Conservation (phyloP, 2,797 vertebrate species). For the Xenops minutus region DNA sequence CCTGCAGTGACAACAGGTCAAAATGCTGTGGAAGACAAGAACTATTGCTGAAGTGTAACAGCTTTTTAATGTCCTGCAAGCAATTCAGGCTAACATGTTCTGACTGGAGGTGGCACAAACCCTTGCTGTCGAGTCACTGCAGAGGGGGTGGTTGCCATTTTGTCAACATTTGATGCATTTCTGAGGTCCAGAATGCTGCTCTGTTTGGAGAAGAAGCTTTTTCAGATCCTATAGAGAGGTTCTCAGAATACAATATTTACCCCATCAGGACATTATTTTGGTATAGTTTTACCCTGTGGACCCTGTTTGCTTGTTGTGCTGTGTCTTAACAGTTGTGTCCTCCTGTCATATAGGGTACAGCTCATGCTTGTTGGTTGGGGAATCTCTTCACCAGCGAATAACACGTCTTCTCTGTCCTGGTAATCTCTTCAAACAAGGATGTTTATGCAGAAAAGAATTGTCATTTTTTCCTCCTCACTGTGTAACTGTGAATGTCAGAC, state of each 20-base stretch:
- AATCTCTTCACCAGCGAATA: neutral
- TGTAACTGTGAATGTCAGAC: neutral
- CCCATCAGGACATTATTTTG: neutral
- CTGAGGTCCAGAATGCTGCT: neutral
- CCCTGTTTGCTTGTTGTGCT: neutral
- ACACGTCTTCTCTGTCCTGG: fast-evolving
- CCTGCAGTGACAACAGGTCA: neutral
- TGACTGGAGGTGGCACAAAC: neutral
- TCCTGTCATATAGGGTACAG: neutral
- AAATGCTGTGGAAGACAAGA: neutral
- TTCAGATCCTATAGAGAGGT: neutral
- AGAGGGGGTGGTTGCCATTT: fast-evolving
- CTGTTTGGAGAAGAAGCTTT: neutral
- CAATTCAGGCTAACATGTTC: neutral
- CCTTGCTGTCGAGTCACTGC: neutral
- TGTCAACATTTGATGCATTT: neutral
- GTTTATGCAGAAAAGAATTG: neutral
- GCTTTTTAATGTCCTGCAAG: neutral
- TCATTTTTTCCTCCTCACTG: neutral
- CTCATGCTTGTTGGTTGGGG: neutral
- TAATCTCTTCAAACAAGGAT: neutral
- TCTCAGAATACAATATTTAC: neutral
- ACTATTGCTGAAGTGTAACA: neutral
- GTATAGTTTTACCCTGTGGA: neutral
- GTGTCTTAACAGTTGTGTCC: neutral